Conservation (phyloP, 2,888 invertebrate genomes). For the Agrotis ipsilon region DNA sequence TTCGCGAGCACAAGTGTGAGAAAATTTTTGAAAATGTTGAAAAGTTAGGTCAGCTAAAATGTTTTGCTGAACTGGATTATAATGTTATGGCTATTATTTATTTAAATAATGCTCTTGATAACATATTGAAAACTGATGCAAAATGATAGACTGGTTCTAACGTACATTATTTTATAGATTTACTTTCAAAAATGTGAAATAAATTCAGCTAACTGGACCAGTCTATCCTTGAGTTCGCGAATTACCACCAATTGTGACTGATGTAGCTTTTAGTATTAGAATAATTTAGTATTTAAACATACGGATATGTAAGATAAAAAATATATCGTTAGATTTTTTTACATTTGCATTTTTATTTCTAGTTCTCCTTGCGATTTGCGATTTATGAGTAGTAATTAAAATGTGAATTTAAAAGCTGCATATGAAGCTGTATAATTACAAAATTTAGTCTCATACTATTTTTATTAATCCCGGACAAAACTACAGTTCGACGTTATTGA, state of each 20-base stretch:
- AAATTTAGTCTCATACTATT: too few relatives aligned
- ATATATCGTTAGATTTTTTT: conserved; percentile 53
- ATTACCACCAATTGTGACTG: conserved; percentile 82
- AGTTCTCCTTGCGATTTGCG: background rate
- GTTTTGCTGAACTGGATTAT: background rate
- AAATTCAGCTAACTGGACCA: conserved; percentile 5
- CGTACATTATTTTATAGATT: background rate
- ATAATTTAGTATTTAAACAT: conserved; percentile 66
- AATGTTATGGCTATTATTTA: conserved; percentile 36
- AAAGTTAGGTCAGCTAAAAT: background rate
- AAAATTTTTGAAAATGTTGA: background rate
- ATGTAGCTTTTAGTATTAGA: conserved; percentile 77
- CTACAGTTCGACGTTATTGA: background rate
- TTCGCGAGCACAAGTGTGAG: conserved; percentile 48
- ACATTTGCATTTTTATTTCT: conserved; percentile 55
- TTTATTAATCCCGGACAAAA: too few relatives aligned
- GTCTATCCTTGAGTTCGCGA: conserved; percentile 55
- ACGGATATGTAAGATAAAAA: conserved; percentile 60
- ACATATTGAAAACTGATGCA: background rate
- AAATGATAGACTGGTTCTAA: background rate
- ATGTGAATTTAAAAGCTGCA: background rate
- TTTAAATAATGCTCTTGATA: conserved; percentile 29
- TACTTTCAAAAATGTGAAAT: conserved; percentile 17
- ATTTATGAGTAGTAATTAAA: background rate
- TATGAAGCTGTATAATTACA: background rate